Evolutionary conservation across 2,797 vertebrate genomes (phyloP), one percentile per base, ranked within the genome.

Genomic region (Carcharodon carcharias): DNA sequence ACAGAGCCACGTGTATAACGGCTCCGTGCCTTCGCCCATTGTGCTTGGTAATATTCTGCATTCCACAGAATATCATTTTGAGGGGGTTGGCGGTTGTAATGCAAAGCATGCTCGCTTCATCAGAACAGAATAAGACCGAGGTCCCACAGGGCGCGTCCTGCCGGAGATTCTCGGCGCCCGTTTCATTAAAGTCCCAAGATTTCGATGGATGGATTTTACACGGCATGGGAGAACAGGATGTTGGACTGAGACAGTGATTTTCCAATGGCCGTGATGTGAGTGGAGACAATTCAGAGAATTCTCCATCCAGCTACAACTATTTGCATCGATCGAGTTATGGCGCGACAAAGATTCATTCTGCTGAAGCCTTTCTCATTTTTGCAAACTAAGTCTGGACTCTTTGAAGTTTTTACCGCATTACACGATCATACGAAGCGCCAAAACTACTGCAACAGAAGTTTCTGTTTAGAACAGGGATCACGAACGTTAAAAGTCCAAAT

Each of bases 131-230:
- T 40, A 67, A 93, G 40, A 23, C 40, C 9, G n/a, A 11, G n/a
- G 61, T 65, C 61, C 61, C 61, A 93, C 61, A 40, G 91, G 91
- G 16, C 21, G 61, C 61, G n/a, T 11, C 9, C 91, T 67, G n/a
- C n/a, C 28, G 63, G 40, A 67, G 61, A 93, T 93, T 45, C 26
- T 67, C 91, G 91, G 63, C 91, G 91, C 61, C 91, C 91, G n/a
- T 45, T 93, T 67, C n/a, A 93, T 93, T 65, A 8, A 77, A 40
- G 82, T 65, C 16, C 45, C 18, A 18, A 40, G 35, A 92, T 92
- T 92, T 92, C 14, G 61, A 6, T n/a, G 14, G 35, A 58, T 21
- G 8, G 35, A 18, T 18, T 61, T 40, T 23, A 58, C 50, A 89
- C 54, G 54, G 54, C 87, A 23, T 26, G n/a, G 40, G 40, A 5